Conservation (phyloP, 1,140 invertebrate genomes). For the Brachionus rubens region DNA sequence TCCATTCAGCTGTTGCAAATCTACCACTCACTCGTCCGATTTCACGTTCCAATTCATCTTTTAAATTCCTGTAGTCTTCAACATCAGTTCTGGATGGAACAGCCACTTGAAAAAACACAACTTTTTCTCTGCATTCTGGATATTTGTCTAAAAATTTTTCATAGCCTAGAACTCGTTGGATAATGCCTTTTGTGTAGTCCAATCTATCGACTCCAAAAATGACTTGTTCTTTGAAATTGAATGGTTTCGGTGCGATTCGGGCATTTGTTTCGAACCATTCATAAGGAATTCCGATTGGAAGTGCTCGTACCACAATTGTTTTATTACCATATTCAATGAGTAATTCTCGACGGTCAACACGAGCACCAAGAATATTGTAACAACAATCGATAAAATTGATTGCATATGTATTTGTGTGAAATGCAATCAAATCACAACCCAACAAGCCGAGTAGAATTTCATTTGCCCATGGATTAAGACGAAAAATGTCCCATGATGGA, state of each 20-base stretch:
- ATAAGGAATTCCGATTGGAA: conserved; percentile 68
- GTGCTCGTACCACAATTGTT: conserved; percentile 76
- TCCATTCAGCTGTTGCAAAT: conserved; percentile 77
- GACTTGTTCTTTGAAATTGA: conserved; percentile 66
- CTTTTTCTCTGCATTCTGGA: conserved; percentile 77
- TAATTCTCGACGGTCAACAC: conserved; percentile 79
- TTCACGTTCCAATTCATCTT: conserved; percentile 82
- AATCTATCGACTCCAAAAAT: conserved; percentile 80
- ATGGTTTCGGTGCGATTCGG: conserved; percentile 66
- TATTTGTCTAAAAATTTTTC: conserved; percentile 77
- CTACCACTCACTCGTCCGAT: conserved; percentile 80
- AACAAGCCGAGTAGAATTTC: conserved; percentile 76
- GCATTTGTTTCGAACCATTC: conserved; percentile 78
- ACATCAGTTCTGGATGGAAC: conserved; percentile 84
- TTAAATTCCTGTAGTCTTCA: conserved; percentile 82
- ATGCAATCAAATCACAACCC: conserved; percentile 83
- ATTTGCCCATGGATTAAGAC: conserved; percentile 82
- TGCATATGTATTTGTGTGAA: conserved; percentile 85
- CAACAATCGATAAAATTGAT: conserved; percentile 87
- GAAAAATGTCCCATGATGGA: conserved; percentile 84
- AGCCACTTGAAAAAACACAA: conserved; percentile 75
- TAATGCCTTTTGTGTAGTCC: conserved; percentile 85
- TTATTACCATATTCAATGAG: conserved; percentile 80
- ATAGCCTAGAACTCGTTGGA: conserved; percentile 77
- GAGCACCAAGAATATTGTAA: conserved; percentile 76